These are phyloP conservation scores for Clavelina lepadiformis DNA, from an alignment of 23 tunicate genomes.

Conservation along the genomic window DNA sequence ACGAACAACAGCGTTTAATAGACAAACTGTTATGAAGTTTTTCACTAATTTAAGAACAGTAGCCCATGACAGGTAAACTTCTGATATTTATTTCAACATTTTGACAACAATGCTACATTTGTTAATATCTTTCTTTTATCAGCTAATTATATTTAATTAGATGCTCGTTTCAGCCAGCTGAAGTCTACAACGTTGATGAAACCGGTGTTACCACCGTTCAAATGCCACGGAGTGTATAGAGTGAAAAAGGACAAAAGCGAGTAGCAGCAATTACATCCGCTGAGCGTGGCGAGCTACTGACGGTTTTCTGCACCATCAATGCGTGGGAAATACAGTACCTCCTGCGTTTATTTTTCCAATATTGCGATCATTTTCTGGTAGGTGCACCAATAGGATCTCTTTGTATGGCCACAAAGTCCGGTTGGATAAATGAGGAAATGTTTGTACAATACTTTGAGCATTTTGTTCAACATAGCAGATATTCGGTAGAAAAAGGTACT, in stretches of 20 bases:
- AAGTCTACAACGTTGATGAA: slow-evolving; percentile 38
- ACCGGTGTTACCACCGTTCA: slow-evolving; percentile 18
- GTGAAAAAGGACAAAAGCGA: slow-evolving; percentile 25
- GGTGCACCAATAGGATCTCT: slow-evolving; percentile 29
- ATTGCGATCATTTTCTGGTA: slow-evolving; percentile 11
- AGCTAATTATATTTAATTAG: too few species aligned
- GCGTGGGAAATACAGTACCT: slow-evolving; percentile 38
- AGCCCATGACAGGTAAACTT: too few species aligned
- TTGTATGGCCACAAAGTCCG: slow-evolving; percentile 17
- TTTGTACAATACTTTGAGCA: slow-evolving; percentile 18
- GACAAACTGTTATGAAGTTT: slow-evolving; percentile 7
- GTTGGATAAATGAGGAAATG: slow-evolving; percentile 27
- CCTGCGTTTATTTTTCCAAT: slow-evolving; percentile 23
- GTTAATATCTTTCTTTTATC: too few species aligned
- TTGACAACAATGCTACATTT: too few species aligned
- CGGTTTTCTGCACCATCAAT: slow-evolving; percentile 8
- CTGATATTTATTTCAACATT: too few species aligned
- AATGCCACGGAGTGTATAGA: slow-evolving; percentile 8
- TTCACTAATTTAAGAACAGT: too few species aligned
- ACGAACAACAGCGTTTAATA: slow-evolving; percentile 18
- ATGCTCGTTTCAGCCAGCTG: slow-evolving; percentile 16
- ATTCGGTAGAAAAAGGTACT: slow-evolving; percentile 6
- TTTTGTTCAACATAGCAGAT: slow-evolving; percentile 6
- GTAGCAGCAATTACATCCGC: slow-evolving; percentile 26
- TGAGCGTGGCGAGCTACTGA: slow-evolving; percentile 20